Evolutionary conservation across 2,888 invertebrate genomes (phyloP).

Genomic region (Altica lythri): DNA sequence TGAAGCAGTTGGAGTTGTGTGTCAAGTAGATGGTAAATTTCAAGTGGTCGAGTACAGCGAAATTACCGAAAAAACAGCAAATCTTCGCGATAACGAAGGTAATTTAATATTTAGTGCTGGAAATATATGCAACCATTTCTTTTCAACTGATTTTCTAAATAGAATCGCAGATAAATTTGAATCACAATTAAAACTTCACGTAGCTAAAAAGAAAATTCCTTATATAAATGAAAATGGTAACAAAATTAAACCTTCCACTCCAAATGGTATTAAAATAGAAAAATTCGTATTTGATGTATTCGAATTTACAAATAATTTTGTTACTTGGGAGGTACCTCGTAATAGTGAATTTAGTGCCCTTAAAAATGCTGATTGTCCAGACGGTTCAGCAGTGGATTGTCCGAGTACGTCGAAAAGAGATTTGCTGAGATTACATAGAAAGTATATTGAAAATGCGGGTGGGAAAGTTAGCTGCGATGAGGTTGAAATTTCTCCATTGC

Average conservation of each 20-base stretch:
- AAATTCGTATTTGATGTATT: slow-evolving; percentile 99
- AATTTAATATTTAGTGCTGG: slow-evolving; percentile 90
- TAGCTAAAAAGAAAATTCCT: slow-evolving; percentile 97
- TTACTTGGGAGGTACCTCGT: slow-evolving; percentile 89
- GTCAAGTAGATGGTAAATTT: slow-evolving; percentile 86
- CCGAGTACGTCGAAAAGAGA: slow-evolving; percentile 85
- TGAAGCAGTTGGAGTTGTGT: slow-evolving; percentile 96
- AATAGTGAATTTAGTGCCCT: slow-evolving; percentile 96
- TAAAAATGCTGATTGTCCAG: slow-evolving; percentile 82
- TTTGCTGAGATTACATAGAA: slow-evolving; percentile 75
- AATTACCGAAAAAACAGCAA: slow-evolving; percentile 84
- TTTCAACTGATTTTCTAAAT: slow-evolving; percentile 83
- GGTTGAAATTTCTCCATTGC: slow-evolving; percentile 88
- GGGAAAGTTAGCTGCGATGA: slow-evolving; percentile 71
- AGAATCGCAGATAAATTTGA: slow-evolving; percentile 74
- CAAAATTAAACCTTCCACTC: slow-evolving; percentile 73
- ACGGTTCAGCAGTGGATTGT: slow-evolving; percentile 84
- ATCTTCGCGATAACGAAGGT: slow-evolving; percentile 76
- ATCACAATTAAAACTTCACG: slow-evolving; percentile 81
- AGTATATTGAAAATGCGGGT: slow-evolving; percentile 81
- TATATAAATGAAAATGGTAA: slow-evolving; percentile 74
- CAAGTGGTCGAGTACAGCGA: slow-evolving; percentile 98
- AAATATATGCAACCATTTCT: slow-evolving; percentile 98
- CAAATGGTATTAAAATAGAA: slow-evolving; percentile 98
- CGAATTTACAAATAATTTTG: slow-evolving; percentile 87